A percentile compares a stretch with the other conserved stretches of the same genome.
Evolutionary conservation across 2,797 vertebrate species (phyloP).

Genomic region (Acanthurus leucopareius): DNA sequence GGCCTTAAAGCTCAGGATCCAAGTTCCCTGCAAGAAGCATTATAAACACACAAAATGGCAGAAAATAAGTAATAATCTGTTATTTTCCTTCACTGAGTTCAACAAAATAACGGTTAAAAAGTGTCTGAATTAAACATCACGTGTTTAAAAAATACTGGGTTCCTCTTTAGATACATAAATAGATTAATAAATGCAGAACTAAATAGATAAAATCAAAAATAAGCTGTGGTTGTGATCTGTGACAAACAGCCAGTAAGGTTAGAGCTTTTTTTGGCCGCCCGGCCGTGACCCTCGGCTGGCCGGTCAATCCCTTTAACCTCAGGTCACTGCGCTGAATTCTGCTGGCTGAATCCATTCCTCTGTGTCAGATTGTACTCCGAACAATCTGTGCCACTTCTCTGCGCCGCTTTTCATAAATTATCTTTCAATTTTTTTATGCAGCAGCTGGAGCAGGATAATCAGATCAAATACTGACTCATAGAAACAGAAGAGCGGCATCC

Average conservation of each 20-base stretch:
- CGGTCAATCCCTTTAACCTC: conserved; percentile 2
- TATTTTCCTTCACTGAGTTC: no score
- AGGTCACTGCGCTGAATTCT: conserved; percentile 29
- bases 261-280: conserved; percentile 6
- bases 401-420: conserved; percentile 41
- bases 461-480: conserved; percentile 59
- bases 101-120: no score
- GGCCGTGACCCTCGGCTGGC: background rate
- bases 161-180: no score
- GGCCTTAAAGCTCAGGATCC: no score
- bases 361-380: conserved; percentile 29
- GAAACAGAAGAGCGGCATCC: conserved; percentile 17
- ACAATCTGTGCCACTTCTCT: conserved; percentile 24
- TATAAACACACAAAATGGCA: no score
- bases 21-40: no score
- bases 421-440: conserved; percentile 48
- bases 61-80: no score
- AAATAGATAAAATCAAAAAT: background rate
- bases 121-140: no score
- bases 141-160: no score
- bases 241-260: no score
- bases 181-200: no score
- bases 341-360: conserved; percentile 25
- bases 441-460: conserved; percentile 64
- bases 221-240: background rate